Evolutionary conservation across 1,140 invertebrate genomes (phyloP).

Genomic region (Pseudoatta argentina): DNA sequence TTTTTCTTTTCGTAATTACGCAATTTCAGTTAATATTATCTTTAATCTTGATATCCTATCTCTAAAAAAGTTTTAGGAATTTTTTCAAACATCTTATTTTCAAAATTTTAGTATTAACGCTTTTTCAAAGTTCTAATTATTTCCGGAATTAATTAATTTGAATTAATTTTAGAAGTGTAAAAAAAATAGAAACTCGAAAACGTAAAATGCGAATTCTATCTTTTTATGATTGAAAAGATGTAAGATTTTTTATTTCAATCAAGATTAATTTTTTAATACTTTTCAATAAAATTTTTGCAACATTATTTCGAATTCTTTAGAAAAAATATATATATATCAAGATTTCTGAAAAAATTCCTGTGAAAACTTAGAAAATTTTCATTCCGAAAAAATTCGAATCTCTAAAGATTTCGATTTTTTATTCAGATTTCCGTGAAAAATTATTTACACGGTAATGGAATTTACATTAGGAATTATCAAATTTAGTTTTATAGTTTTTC

Average conservation of each 20-base stretch:
- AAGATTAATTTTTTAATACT: neutral
- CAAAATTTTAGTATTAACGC: neutral
- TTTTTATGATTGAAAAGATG: too few relatives aligned
- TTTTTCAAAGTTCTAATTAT: neutral
- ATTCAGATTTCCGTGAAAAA: neutral
- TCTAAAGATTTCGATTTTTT: neutral
- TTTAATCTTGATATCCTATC: neutral
- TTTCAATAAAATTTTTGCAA: neutral
- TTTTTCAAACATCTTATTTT: neutral
- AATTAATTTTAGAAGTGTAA: neutral
- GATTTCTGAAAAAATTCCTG: neutral
- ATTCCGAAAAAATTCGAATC: neutral
- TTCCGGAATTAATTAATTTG: neutral
- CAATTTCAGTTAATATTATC: neutral
- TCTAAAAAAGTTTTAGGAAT: neutral
- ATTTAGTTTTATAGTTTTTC: neutral
- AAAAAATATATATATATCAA: neutral
- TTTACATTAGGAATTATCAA: neutral
- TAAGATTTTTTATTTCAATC: neutral
- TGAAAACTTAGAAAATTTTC: neutral
- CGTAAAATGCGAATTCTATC: neutral
- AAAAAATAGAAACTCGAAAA: neutral
- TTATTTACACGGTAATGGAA: neutral
- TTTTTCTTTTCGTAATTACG: neutral
- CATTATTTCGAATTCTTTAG: neutral